Conservation (phyloP, 2,797 vertebrate species). For the Acanthurus leucopareius region DNA sequence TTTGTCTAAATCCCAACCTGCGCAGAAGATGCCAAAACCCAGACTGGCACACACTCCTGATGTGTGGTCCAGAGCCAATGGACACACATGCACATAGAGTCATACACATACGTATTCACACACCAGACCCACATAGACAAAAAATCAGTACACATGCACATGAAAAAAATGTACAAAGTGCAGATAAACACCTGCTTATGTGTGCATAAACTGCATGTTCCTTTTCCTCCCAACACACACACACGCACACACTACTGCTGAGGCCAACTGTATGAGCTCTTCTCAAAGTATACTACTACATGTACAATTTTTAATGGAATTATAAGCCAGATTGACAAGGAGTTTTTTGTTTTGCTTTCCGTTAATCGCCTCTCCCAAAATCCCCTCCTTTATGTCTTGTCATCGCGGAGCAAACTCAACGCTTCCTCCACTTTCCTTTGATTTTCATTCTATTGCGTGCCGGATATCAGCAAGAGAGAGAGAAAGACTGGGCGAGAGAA, state of each 20-base stretch:
- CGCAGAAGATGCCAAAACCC: conserved; percentile 36
- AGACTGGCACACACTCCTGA: conserved; percentile 26
- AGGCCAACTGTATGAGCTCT: conserved; percentile 64
- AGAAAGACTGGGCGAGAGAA: not conserved
- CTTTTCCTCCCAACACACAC: not conserved
- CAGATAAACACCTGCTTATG: conserved; percentile 25
- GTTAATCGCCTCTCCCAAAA: conserved; percentile 70
- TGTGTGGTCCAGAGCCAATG: too few relatives aligned
- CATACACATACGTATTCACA: not conserved
- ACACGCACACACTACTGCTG: conserved; percentile 23
- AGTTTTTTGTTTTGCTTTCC: conserved; percentile 69
- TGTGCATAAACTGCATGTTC: conserved; percentile 2
- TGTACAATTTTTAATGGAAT: conserved; percentile 71
- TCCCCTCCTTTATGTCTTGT: conserved; percentile 65
- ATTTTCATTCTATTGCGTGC: conserved; percentile 44
- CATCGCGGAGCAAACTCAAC: conserved; percentile 52
- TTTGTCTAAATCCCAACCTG: conserved; percentile 66
- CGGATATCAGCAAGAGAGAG: conserved; percentile 25
- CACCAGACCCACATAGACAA: not conserved
- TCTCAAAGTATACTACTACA: conserved; percentile 60
- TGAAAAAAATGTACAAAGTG: conserved; percentile 10
- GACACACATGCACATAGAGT: conserved; percentile 17
- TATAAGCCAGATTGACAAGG: conserved; percentile 82
- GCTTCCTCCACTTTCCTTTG: conserved; percentile 59
- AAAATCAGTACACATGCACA: conserved; percentile 9